Evolutionary conservation across 2,113 vertebrate species (phyloP), one percentile per base, ranked within the genome.

Genomic region (Paramormyrops kingsleyae): DNA sequence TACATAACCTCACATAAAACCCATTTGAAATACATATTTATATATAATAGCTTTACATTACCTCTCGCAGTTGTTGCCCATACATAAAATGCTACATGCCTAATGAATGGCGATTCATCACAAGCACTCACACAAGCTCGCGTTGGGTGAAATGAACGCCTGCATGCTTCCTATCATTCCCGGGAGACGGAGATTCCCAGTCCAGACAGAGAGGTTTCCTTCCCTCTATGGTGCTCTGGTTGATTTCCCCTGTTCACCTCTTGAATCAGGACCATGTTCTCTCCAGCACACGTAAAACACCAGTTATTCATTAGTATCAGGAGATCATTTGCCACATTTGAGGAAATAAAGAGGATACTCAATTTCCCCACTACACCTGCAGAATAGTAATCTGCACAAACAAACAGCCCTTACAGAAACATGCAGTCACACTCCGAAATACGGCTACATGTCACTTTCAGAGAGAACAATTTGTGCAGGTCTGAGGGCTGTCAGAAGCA

Each of bases 221-320:
- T 77, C 6, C 47, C 66, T 27, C 66, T 87, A 3, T 24, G 35
- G n/a, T 15, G 84, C 87, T 53, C 83, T 12, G 74, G 13, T 42
- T 42, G 87, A 74, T 90, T 84, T 85, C 50, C 83, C 89, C 87
- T 88, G 89, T 83, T 91, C 89, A 88, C 66, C 70, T 89, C 59
- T 44, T n/a, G 42, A 91, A 89, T 90, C 90, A 80, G 88, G 49
- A 50, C 86, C 44, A 5, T 46, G 21, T 21, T 47, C 13, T 42
- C 53, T 6, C 27, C 27, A 27, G 87, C 80, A 66, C 7, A 47
- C 3, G 13, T 12, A 49, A 46, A 89, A 90, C 80, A 77, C 49
- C 21, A 50, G 46, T n/a, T 27, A 53, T 90, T 87, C 35, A 27
- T 84, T 80, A 80, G 39, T 80, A 19, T 17, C 35, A 2, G 31